Conservation (phyloP, 2,888 invertebrate genomes). For the Operophtera brumata region DNA sequence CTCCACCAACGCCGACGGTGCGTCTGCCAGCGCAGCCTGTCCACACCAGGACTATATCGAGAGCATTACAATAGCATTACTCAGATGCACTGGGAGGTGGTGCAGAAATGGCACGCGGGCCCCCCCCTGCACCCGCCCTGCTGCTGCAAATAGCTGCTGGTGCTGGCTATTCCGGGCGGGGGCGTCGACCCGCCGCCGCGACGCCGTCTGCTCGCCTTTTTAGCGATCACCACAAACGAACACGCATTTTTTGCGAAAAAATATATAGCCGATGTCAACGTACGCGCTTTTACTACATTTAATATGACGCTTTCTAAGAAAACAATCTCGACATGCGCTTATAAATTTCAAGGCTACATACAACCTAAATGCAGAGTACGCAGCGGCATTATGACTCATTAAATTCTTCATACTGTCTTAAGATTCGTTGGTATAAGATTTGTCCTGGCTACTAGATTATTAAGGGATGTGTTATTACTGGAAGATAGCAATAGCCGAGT, state of each 20-base stretch:
- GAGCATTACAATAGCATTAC: constrained; percentile 80
- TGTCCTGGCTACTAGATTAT: too few species aligned
- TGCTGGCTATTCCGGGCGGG: constrained; percentile 78
- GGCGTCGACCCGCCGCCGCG: constrained; percentile 79
- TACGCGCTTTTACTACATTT: constrained; percentile 55
- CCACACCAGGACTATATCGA: constrained; percentile 71
- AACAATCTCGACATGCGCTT: constrained; percentile 42
- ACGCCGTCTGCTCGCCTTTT: constrained; percentile 80
- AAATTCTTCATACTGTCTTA: constrained; percentile 27
- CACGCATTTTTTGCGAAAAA: constrained; percentile 72
- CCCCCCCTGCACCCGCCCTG: constrained; percentile 62
- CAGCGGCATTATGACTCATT: constrained; percentile 29
- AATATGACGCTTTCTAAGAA: constrained; percentile 50
- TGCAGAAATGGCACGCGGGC: constrained; percentile 79
- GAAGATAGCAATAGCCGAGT: too few species aligned
- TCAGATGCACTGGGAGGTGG: constrained; percentile 79
- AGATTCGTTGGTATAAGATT: too few species aligned
- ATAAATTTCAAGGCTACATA: constrained; percentile 37
- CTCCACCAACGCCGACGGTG: constrained; percentile 50
- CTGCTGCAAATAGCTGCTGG: constrained; percentile 78
- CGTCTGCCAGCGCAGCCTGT: constrained; percentile 58
- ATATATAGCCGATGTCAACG: constrained; percentile 68
- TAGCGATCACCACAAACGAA: constrained; percentile 73
- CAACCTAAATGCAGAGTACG: constrained; percentile 23
- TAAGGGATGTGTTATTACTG: too few species aligned